A percentile compares a stretch with the other conserved stretches of the same genome.
Conservation (phyloP, 2,888 invertebrate genomes). For the Pyrrhia umbra region DNA sequence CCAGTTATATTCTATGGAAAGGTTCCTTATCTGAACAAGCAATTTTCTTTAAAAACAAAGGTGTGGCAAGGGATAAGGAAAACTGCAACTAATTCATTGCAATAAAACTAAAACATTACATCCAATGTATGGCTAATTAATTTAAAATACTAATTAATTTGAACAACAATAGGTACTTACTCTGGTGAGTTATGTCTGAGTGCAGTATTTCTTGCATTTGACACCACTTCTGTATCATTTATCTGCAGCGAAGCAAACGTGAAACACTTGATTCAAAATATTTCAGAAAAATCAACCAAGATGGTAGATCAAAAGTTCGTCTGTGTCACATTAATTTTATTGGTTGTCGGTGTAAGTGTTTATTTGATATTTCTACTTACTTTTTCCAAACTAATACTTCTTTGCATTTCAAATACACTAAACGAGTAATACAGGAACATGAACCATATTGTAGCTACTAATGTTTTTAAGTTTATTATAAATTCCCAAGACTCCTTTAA, state of each 20-base stretch:
- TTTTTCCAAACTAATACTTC: conserved; percentile 82
- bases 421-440: conserved; percentile 77
- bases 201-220: conserved; percentile 74
- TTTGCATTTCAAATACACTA: conserved; percentile 85
- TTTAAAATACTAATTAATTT: neutral
- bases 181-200: conserved; percentile 67
- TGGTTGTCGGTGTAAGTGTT: conserved; percentile 47
- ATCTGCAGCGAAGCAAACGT: conserved; percentile 67
- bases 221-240: conserved; percentile 73
- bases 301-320: conserved; percentile 42
- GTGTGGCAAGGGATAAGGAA: conserved; percentile 13
- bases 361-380: conserved; percentile 62
- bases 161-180: conserved; percentile 71
- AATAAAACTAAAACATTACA: neutral
- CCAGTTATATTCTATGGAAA: conserved; percentile 9
- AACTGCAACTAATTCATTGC: neutral
- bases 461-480: conserved; percentile 75
- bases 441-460: conserved; percentile 80
- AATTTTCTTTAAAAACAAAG: conserved; percentile 17
- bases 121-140: conserved; percentile 3
- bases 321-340: conserved; percentile 23
- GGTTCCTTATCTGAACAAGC: conserved; percentile 19
- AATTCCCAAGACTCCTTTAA: conserved; percentile 78
- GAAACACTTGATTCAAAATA: conserved; percentile 40
- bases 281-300: conserved; percentile 34